A percentile compares a stretch with the other conserved stretches of the same genome.
Evolutionary conservation across 2,888 invertebrate genomes (phyloP).

Genomic region (Dasypolia templi): DNA sequence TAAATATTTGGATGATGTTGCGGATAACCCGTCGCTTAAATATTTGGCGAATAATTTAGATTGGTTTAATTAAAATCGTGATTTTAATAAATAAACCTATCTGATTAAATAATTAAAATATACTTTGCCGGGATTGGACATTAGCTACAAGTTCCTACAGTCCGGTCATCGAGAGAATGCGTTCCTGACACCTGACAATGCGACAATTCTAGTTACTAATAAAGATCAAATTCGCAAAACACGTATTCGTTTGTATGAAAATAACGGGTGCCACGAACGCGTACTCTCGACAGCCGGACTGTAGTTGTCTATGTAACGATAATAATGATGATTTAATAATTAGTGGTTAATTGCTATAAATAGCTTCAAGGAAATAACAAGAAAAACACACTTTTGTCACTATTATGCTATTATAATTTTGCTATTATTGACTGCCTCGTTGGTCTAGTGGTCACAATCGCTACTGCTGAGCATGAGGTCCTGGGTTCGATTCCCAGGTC

Average conservation of each 20-base stretch:
- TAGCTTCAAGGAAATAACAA: conserved; percentile 36
- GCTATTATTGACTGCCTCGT: too few relatives aligned
- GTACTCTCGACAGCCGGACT: too few relatives aligned
- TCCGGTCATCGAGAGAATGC: too few relatives aligned
- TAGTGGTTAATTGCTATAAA: conserved; percentile 34
- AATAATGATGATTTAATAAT: conserved; percentile 16
- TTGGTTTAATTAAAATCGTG: conserved; percentile 1
- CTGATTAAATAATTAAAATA: background rate
- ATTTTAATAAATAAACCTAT: background rate
- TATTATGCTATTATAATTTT: background rate
- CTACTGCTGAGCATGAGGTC: too few relatives aligned
- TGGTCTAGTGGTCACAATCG: too few relatives aligned
- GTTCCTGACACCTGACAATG: too few relatives aligned
- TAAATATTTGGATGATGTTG: background rate
- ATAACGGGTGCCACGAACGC: too few relatives aligned
- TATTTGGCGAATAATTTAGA: background rate
- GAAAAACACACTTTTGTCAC: background rate
- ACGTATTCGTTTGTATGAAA: too few relatives aligned
- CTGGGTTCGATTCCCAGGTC: too few relatives aligned
- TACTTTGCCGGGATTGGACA: background rate
- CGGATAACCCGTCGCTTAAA: background rate
- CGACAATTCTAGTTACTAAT: too few relatives aligned
- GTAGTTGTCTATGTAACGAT: background rate
- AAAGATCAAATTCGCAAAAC: too few relatives aligned
- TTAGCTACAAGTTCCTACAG: too few relatives aligned